Evolutionary conservation across 2,113 vertebrate genomes (phyloP).

Genomic region (Xiphophorus hellerii): DNA sequence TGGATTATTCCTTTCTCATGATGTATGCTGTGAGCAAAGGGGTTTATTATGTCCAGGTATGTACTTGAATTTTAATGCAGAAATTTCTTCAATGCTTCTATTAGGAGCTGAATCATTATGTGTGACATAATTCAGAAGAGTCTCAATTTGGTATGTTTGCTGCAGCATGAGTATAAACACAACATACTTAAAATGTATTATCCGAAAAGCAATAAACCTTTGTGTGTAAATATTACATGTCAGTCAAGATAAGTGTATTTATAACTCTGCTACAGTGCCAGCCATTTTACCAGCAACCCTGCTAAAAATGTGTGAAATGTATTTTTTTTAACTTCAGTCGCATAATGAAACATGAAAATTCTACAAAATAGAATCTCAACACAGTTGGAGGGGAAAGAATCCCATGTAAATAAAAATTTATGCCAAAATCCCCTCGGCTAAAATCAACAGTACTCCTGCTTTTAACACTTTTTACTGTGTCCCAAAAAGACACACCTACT

Average conservation of each 20-base stretch:
- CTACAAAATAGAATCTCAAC: neutral
- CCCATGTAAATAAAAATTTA: no score
- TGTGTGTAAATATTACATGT: neutral
- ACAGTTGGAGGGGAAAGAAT: neutral
- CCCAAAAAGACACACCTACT: neutral
- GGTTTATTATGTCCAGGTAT: conserved; percentile 96
- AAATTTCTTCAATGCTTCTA: neutral
- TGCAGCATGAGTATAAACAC: neutral
- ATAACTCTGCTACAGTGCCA: neutral
- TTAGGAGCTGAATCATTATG: neutral
- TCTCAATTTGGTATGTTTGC: neutral
- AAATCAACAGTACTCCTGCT: no score
- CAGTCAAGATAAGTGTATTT: neutral
- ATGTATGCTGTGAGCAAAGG: conserved; percentile 98
- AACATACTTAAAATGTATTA: neutral
- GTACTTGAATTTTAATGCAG: conserved; percentile 17
- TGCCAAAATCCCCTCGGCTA: no score
- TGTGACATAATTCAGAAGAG: neutral
- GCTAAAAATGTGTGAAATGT: neutral
- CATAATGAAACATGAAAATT: neutral
- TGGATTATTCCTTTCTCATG: conserved; percentile 99
- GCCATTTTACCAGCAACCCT: neutral
- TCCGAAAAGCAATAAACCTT: neutral
- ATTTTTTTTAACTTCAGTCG: neutral
- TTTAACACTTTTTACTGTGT: no score